A percentile compares a stretch with the other conserved stretches of the same genome.
phyloP scores from a whole-genome alignment of 2,797 vertebrate genomes.

The Halcyon chelicuti region DNA sequence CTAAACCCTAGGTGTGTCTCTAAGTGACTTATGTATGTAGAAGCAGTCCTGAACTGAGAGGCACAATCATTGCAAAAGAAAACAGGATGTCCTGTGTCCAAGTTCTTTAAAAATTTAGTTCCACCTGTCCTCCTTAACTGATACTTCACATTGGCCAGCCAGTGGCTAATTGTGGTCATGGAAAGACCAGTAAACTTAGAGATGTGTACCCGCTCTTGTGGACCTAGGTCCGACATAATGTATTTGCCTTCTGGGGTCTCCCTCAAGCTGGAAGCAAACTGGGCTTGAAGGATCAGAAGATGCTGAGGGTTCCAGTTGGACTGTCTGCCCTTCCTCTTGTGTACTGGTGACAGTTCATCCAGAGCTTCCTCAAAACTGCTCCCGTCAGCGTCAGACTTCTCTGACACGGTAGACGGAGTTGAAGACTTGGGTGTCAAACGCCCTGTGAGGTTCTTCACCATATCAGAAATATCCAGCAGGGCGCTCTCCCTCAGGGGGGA shows the following conservation, averaged over 20 bases:
- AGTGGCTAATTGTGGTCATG: slow-evolving; percentile 99
- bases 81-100: slow-evolving; percentile 96
- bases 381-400: slow-evolving; percentile 93
- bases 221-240: slow-evolving; percentile 93
- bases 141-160: slow-evolving; percentile 99
- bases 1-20: slow-evolving; percentile 98
- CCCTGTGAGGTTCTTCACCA: slow-evolving; percentile 98
- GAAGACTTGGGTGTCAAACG: slow-evolving; percentile 97
- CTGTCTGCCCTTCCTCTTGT: slow-evolving; percentile 96
- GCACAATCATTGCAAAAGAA: slow-evolving; percentile 99
- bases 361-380: slow-evolving; percentile 93
- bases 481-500: slow-evolving; percentile 93
- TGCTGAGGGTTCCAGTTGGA: slow-evolving; percentile 99
- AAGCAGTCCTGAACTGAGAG: slow-evolving; percentile 98
- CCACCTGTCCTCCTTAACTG: slow-evolving; percentile 98
- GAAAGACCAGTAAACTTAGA: slow-evolving; percentile 99
- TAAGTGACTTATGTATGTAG: slow-evolving; percentile 94
- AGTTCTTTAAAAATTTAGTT: slow-evolving; percentile 99
- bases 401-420: slow-evolving; percentile 93
- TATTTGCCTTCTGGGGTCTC: slow-evolving; percentile 95
- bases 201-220: slow-evolving; percentile 97
- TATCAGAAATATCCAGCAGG: slow-evolving; percentile 98
- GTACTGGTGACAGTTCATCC: slow-evolving; percentile 93
- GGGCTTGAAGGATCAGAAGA: slow-evolving; percentile 96
- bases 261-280: slow-evolving; percentile 94